phyloP scores from a whole-genome alignment of 2,113 vertebrate genomes.

The Epinephelus fuscoguttatus region DNA sequence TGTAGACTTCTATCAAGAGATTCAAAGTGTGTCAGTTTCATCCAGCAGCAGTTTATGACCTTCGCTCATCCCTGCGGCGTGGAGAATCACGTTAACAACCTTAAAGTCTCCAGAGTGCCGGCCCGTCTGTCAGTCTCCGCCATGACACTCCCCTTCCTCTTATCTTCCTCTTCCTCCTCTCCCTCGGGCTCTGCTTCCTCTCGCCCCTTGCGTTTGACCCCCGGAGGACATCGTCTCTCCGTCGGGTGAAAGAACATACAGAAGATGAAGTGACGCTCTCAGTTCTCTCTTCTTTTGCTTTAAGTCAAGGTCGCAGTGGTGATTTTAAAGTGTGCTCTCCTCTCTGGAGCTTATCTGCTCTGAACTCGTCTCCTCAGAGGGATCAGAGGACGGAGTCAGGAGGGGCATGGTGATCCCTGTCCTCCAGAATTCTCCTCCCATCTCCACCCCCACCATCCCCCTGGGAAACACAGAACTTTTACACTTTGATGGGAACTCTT shows the following conservation, averaged over 20 bases:
- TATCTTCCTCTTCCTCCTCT: constrained; percentile 37
- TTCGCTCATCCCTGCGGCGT: constrained; percentile 55
- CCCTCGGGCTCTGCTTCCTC: constrained; percentile 27
- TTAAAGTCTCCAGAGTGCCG: constrained; percentile 42
- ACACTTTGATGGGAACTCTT: neutral
- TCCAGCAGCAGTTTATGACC: constrained; percentile 51
- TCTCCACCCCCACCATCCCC: neutral
- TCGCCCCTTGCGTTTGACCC: constrained; percentile 5
- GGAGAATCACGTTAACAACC: constrained; percentile 65
- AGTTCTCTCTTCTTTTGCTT: constrained; percentile 30
- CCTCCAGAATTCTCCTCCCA: neutral
- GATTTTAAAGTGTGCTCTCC: constrained; percentile 39
- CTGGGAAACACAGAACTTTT: neutral
- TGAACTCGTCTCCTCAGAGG: constrained; percentile 35
- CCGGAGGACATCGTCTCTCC: constrained; percentile 25
- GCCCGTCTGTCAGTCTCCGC: constrained; percentile 60
- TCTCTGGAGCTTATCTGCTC: constrained; percentile 59
- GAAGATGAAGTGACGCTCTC: constrained; percentile 33
- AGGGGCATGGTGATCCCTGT: constrained; percentile 29
- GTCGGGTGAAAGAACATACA: constrained; percentile 11
- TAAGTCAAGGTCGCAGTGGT: constrained; percentile 45
- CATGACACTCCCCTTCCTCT: constrained; percentile 40
- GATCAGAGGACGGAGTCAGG: constrained; percentile 28
- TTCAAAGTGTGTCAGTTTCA: constrained; percentile 26
- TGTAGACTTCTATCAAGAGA: neutral